Percentiles rank a stretch among this genome's conserved stretches.
These are phyloP conservation scores for Junonia oenone DNA, from an alignment of 2,888 invertebrate genomes.

Conservation along the genomic window DNA sequence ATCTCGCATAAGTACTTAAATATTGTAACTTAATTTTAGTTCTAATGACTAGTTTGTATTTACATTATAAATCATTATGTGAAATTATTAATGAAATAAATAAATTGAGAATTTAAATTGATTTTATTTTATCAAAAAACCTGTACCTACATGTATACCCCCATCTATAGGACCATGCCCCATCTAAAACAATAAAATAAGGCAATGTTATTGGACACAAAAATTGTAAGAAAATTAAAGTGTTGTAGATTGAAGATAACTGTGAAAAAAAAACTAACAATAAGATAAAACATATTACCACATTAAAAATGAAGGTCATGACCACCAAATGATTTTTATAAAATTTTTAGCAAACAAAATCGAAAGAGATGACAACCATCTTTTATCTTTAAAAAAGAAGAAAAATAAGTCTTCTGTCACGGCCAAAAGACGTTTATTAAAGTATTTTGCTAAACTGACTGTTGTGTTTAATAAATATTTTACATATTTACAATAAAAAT, in stretches of 20 bases:
- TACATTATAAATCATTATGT: slow-evolving; percentile 46
- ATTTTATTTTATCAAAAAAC: too few species aligned
- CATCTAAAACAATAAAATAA: too few species aligned
- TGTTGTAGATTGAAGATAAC: too few species aligned
- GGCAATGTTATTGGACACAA: too few species aligned
- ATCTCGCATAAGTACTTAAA: slow-evolving; percentile 48
- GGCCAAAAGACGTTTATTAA: slow-evolving; percentile 1
- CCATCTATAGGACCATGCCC: too few species aligned
- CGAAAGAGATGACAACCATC: background rate
- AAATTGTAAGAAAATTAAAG: too few species aligned
- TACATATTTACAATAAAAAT: slow-evolving; percentile 37
- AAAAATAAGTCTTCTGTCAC: slow-evolving; percentile 16
- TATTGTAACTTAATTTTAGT: slow-evolving; percentile 55
- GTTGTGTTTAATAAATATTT: slow-evolving; percentile 6
- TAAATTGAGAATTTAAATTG: slow-evolving; percentile 53
- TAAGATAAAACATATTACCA: background rate
- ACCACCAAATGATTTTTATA: background rate
- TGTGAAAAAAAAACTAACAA: too few species aligned
- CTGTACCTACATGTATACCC: too few species aligned
- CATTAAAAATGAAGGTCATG: background rate
- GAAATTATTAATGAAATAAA: slow-evolving; percentile 66
- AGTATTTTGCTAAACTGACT: slow-evolving; percentile 13
- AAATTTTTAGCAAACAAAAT: background rate
- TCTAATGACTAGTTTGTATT: slow-evolving; percentile 60
- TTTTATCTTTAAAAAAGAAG: background rate